Percentiles rank a stretch among this genome's conserved stretches.
phyloP scores from a whole-genome alignment of 2,113 vertebrate species.

The Platycercus adscitus region DNA sequence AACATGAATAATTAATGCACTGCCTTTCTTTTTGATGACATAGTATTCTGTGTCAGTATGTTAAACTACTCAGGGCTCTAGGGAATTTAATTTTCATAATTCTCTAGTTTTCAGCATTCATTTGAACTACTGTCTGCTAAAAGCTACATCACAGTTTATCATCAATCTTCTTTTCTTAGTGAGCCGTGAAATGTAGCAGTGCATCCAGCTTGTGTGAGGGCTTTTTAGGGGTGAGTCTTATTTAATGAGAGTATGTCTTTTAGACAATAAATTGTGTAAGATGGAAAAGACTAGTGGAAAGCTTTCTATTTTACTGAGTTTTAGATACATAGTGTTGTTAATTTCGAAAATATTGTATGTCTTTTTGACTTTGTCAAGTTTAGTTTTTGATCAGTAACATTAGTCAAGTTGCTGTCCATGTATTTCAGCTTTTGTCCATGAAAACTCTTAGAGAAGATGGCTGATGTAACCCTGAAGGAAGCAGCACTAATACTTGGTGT shows the following conservation, averaged over 20 bases:
- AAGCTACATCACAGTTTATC: not conserved
- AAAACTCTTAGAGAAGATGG: slow-evolving; percentile 83
- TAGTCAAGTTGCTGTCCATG: not conserved
- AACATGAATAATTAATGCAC: not conserved
- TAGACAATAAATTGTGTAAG: not conserved
- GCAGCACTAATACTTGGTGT: slow-evolving; percentile 85
- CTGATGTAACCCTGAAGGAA: slow-evolving; percentile 89
- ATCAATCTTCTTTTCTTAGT: not conserved
- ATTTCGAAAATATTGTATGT: not conserved
- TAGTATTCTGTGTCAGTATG: not conserved
- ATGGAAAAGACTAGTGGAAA: not conserved
- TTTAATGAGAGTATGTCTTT: not conserved
- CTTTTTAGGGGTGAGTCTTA: not conserved
- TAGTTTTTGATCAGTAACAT: not conserved
- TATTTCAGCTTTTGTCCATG: slow-evolving; percentile 68
- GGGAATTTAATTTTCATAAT: not conserved
- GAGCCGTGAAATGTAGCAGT: not conserved
- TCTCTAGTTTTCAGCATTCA: not conserved
- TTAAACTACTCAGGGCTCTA: not conserved
- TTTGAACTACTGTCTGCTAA: not conserved
- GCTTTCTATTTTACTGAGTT: not conserved
- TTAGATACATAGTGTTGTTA: not conserved
- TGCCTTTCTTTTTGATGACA: not conserved
- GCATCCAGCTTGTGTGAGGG: not conserved
- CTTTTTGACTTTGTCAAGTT: not conserved